Percentiles rank a stretch among this genome's conserved stretches.
These are phyloP conservation scores for Pandion haliaetus DNA, from an alignment of 2,113 vertebrate genomes.

Conservation along the genomic window DNA sequence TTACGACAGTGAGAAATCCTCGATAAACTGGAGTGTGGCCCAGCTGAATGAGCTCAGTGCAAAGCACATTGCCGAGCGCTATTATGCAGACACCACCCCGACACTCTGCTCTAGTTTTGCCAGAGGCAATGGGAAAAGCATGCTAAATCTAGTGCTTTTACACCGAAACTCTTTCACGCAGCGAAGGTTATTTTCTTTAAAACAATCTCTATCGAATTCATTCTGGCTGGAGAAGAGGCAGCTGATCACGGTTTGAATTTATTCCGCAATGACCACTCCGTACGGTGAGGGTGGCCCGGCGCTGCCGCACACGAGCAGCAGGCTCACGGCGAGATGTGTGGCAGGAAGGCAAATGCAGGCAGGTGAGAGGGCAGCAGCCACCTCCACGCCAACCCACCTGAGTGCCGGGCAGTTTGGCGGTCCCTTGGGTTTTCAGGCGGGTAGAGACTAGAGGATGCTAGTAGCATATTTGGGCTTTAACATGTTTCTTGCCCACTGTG, in stretches of 20 bases:
- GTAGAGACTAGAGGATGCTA: neutral
- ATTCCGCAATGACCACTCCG: accelerated
- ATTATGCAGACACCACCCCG: accelerated
- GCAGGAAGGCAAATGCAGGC: too few species aligned
- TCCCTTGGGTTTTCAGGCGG: neutral
- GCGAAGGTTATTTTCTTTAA: neutral
- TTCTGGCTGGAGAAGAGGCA: neutral
- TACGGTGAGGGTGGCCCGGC: accelerated
- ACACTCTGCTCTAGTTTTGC: neutral
- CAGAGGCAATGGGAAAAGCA: neutral
- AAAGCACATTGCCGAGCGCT: neutral
- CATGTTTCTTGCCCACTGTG: neutral
- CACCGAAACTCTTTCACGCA: too few species aligned
- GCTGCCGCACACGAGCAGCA: neutral
- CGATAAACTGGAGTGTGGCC: neutral
- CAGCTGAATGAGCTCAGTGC: neutral
- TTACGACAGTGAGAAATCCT: neutral
- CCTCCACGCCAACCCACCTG: neutral
- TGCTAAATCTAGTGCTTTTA: neutral
- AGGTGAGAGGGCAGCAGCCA: neutral
- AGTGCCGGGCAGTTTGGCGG: neutral
- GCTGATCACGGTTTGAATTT: accelerated
- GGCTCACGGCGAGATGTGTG: accelerated
- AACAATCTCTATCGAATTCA: accelerated
- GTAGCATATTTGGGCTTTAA: too few species aligned